These are phyloP conservation scores for Hoplostethus mediterraneus DNA, from an alignment of 2,797 vertebrate genomes.

Conservation along the genomic window DNA sequence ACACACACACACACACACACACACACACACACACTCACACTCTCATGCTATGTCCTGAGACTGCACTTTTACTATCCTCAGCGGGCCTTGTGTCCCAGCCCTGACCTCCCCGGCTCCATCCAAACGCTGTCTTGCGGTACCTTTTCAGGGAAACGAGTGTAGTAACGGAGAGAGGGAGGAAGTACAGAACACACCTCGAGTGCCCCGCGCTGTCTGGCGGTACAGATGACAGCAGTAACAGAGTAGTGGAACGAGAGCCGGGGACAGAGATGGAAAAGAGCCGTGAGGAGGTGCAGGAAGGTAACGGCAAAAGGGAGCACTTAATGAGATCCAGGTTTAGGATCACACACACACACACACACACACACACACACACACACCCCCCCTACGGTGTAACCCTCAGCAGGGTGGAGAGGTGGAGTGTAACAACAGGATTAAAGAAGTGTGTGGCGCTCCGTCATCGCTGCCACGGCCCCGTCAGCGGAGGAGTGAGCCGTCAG, in stretches of 20 bases:
- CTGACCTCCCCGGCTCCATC: constrained; percentile 67
- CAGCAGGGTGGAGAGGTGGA: constrained; percentile 1
- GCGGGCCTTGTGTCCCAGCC: constrained; percentile 61
- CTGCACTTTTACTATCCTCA: constrained; percentile 71
- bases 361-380: not conserved
- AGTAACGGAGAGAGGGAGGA: constrained; percentile 32
- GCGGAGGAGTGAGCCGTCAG: constrained; percentile 80
- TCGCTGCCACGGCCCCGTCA: constrained; percentile 72
- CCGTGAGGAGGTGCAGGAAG: constrained; percentile 21
- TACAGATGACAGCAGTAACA: constrained; percentile 47
- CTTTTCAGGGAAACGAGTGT: constrained; percentile 37
- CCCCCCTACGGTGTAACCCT: constrained; percentile 53
- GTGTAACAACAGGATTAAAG: constrained; percentile 86
- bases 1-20: constrained; percentile 11
- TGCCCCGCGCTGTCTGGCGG: constrained; percentile 11
- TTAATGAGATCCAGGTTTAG: constrained; percentile 46
- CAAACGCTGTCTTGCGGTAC: constrained; percentile 36
- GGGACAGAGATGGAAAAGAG: constrained; percentile 53
- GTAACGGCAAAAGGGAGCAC: constrained; percentile 21
- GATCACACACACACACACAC: not conserved
- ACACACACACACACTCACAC: constrained; percentile 1
- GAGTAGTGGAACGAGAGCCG: constrained; percentile 22
- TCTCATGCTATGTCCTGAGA: constrained; percentile 63
- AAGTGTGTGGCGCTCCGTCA: constrained; percentile 80
- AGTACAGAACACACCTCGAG: constrained; percentile 10